Evolutionary conservation across 2,888 invertebrate genomes (phyloP), one percentile per base, ranked within the genome.

Genomic region (Caenorhabditis becei): DNA sequence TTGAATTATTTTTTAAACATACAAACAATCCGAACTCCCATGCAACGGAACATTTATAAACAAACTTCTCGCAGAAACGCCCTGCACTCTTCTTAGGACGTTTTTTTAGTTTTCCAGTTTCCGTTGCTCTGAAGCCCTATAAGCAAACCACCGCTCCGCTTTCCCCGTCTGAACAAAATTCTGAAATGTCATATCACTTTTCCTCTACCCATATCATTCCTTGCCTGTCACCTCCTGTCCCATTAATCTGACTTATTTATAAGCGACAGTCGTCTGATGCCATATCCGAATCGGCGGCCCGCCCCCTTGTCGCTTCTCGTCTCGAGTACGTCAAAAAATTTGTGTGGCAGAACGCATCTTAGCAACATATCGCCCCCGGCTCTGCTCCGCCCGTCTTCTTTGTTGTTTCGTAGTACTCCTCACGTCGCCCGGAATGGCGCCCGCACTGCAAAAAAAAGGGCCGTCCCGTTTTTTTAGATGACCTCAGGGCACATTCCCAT

Each of bases 341-440:
- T 74, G 74, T 74, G 74, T 74, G 65, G 65, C 74, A 74, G 74
- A 74, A 74, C 74, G 74, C 74, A 66, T 74, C 74, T 74, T 74
- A 74, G 74, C 74, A 74, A 74, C 74, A 74, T 65, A 72, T 63
- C 53, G 44, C 44, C 16, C 20, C 16, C 54, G 41, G 53, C 63
- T 14, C 41, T 3, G 41, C 16, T 35, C 32, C 18, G 1, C 24
- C 8, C 16, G 23, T 23, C 28, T 51, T 53, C 41, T 26, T 20
- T 37, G 20, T 51, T 23, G 23, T 16, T 18, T 53, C 62, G 35
- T 74, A 49, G 59, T 66, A 63, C 66, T 74, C 53, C 26, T 26
- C 7, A n/a, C n/a, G n/a, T n/a, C n/a, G n/a, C n/a, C n/a, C 23
- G 23, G 23, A 23, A 24, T 14, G 49, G 24, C 11, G 24, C 1